Evolutionary conservation across 2,888 invertebrate species (phyloP).

Genomic region (Lysandra coridon): DNA sequence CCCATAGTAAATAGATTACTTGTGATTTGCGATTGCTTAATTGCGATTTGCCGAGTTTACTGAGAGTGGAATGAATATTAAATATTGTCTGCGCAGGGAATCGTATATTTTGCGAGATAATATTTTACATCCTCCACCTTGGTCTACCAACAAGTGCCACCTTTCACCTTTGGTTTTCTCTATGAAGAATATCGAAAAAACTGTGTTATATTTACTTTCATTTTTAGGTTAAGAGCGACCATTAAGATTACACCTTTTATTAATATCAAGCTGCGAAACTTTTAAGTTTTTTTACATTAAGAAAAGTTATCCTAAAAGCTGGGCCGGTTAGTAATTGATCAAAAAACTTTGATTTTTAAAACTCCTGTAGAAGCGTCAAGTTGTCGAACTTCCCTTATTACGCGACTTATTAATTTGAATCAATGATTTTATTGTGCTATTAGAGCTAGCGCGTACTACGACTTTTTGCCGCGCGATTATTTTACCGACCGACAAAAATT

Average conservation of each 20-base stretch:
- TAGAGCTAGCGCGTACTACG: no score
- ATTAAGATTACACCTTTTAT: not conserved
- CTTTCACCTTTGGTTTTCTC: no score
- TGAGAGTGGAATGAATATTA: not conserved
- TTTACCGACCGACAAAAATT: no score
- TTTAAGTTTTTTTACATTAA: not conserved
- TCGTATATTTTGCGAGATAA: no score
- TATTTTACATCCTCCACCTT: no score
- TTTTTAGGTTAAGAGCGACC: not conserved
- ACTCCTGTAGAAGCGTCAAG: not conserved
- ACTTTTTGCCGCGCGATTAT: no score
- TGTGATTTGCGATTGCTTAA: no score
- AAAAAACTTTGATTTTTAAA: slow-evolving; percentile 9
- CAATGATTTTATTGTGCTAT: not conserved
- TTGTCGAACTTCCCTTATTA: not conserved
- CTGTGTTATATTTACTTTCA: not conserved
- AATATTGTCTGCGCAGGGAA: not conserved
- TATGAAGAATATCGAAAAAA: no score
- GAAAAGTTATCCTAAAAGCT: not conserved
- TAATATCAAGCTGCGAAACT: not conserved
- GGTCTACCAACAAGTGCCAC: no score
- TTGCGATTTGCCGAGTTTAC: not conserved
- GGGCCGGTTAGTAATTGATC: not conserved
- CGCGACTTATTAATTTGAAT: no score
- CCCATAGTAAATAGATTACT: not conserved